Evolutionary conservation across 35 echinoderm and acorn worm species (phyloP), one percentile per base, ranked within the genome.

Genomic region (Diadema setosum): DNA sequence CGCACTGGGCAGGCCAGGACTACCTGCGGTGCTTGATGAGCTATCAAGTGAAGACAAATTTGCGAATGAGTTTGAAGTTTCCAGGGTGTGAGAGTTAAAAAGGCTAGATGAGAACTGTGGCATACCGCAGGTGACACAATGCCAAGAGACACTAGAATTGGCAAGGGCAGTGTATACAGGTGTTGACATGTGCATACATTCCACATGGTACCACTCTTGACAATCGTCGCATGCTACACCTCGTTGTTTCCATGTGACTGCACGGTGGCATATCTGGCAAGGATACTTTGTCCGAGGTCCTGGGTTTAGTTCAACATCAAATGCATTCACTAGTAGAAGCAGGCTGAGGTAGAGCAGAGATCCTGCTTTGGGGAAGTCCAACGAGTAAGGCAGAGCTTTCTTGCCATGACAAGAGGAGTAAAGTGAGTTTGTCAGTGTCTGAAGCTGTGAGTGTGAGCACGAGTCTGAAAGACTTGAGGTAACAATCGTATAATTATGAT

Each of bases 251-350:
- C 45, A 87, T 45, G 16, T 87, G 14, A 67, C 85, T 39, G 58
- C 63, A n/a, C 55, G 69, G 4, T 35, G 4, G 26, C 63, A 87
- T 9, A 87, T 87, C 15, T 81, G 8, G 42, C 69, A 75, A 23
- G 85, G 65, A n/a, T 45, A 87, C 33, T 75, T 48, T 49, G 46
- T 17, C 18, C 57, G 7, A 8, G 32, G 63, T 9, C 69, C 69
- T n/a, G 69, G 63, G 42, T 87, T 87, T 11, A 33, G 12, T 48
- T 75, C 45, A 32, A 31, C 25, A 31, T 76, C 70, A 48, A 39
- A 45, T 8, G 85, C 65, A 73, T 87, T 87, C 7, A 73, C 21
- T 31, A 87, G 33, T 18, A 87, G 65, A 11, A 87, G 63, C 33
- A 83, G 46, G 25, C 81, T 83, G 11, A 83, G 42, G 81, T 83